Conservation (phyloP, 2,888 invertebrate species). For the Linyphia triangularis region DNA sequence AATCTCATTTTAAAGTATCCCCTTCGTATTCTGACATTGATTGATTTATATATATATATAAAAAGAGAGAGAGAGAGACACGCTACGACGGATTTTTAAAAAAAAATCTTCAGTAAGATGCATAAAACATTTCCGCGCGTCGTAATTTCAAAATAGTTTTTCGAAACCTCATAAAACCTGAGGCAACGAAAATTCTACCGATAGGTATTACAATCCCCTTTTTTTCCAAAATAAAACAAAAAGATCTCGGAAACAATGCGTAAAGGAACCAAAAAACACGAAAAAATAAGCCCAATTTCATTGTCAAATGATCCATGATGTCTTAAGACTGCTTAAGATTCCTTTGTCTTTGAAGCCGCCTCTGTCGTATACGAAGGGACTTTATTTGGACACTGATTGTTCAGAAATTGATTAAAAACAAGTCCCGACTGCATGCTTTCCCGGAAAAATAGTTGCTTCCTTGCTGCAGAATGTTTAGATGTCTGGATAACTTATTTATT, state of each 20-base stretch:
- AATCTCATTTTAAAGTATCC: no score
- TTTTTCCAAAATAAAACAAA: neutral
- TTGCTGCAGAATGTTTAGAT: neutral
- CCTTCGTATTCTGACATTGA: no score
- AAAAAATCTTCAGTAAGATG: neutral
- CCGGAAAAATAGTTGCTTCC: slow-evolving; percentile 16
- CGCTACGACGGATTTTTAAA: neutral
- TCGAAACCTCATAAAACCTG: neutral
- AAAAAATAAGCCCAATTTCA: slow-evolving; percentile 27
- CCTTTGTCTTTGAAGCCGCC: slow-evolving; percentile 24
- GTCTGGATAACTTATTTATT: neutral
- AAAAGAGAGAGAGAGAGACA: no score
- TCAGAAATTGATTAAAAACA: neutral
- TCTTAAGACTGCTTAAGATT: slow-evolving; percentile 18
- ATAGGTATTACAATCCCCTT: neutral
- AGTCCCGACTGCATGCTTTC: neutral
- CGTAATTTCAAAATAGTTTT: neutral
- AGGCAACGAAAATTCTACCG: neutral
- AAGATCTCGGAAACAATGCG: neutral
- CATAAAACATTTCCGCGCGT: neutral
- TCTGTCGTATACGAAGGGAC: neutral
- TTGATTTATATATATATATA: no score
- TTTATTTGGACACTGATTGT: slow-evolving; percentile 3
- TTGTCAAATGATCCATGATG: slow-evolving; percentile 54
- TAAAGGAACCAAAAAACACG: neutral